Evolutionary conservation across 2,113 vertebrate species (phyloP).

Genomic region (Lophura nycthemera): DNA sequence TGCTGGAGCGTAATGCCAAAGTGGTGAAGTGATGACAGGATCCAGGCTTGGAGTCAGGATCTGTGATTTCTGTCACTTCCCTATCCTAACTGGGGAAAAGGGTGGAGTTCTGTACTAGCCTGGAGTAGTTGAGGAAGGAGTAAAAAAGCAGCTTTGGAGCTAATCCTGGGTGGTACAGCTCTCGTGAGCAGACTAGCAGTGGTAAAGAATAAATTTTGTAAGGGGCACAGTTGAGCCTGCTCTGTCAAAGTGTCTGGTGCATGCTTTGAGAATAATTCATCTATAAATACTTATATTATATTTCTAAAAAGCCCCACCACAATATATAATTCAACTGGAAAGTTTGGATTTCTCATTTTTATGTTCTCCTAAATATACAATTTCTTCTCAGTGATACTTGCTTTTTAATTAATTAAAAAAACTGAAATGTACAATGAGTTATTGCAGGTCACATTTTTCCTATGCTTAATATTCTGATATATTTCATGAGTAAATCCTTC

Average conservation of each 20-base stretch:
- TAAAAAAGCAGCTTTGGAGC: not conserved
- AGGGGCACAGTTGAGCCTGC: not conserved
- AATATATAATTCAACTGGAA: not conserved
- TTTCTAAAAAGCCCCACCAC: too few relatives aligned
- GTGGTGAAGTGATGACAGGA: not conserved
- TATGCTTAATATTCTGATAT: not conserved
- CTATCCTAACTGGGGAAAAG: not conserved
- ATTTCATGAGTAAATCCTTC: not conserved
- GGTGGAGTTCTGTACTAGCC: not conserved
- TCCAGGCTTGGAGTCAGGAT: not conserved
- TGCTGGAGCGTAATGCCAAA: not conserved
- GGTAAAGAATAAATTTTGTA: not conserved
- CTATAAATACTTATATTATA: not conserved
- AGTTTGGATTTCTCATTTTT: not conserved
- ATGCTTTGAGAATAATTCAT: not conserved
- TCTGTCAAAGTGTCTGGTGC: not conserved
- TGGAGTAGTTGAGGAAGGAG: not conserved
- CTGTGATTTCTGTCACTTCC: not conserved
- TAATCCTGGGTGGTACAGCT: accelerated
- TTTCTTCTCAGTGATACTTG: not conserved
- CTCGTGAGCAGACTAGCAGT: not conserved
- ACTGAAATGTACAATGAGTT: not conserved
- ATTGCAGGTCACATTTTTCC: not conserved
- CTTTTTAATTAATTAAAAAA: not conserved
- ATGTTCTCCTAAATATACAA: not conserved